Conservation (phyloP, 2,888 invertebrate genomes). For the Nematopogon swammerdamellus region DNA sequence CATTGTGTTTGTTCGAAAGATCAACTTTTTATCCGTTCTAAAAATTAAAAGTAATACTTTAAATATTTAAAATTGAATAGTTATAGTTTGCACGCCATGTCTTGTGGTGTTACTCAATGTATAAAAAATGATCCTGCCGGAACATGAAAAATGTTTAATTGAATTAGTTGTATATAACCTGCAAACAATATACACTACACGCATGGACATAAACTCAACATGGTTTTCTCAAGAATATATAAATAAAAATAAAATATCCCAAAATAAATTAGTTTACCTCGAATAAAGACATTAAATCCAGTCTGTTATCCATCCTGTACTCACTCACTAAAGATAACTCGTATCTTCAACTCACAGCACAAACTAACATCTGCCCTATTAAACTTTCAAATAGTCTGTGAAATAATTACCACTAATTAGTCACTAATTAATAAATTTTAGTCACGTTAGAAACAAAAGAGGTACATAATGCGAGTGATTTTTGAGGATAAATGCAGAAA, state of each 20-base stretch:
- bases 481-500: too few relatives aligned
- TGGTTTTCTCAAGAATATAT: too few relatives aligned
- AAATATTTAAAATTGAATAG: too few relatives aligned
- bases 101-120: too few relatives aligned
- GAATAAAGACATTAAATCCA: conserved; percentile 47
- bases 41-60: too few relatives aligned
- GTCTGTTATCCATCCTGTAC: conserved; percentile 46
- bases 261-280: conserved; percentile 29
- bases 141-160: too few relatives aligned
- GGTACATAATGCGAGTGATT: not conserved
- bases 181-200: not conserved
- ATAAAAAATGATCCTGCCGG: too few relatives aligned
- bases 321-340: conserved; percentile 8
- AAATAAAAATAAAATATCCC: too few relatives aligned
- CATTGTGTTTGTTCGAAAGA: too few relatives aligned
- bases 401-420: not conserved
- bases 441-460: not conserved
- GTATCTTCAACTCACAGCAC: not conserved
- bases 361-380: not conserved
- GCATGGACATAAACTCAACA: too few relatives aligned
- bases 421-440: not conserved
- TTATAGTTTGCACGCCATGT: not conserved
- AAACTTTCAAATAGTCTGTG: not conserved
- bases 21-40: too few relatives aligned
- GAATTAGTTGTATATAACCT: too few relatives aligned